Conservation (phyloP, 2,888 invertebrate species). For the Lathronympha strigana region DNA sequence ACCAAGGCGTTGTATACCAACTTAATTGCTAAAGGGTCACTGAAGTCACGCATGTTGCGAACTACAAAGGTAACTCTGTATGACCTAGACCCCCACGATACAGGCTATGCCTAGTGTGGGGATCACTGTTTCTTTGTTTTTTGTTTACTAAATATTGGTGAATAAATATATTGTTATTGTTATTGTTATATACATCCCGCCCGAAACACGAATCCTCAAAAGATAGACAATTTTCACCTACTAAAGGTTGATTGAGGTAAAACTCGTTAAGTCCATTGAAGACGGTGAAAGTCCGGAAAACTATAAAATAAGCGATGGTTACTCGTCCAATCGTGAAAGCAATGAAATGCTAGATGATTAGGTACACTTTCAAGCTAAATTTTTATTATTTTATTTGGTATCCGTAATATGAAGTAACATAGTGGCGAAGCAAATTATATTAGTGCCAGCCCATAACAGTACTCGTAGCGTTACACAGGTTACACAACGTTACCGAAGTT, state of each 20-base stretch:
- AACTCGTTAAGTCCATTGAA: constrained; percentile 42
- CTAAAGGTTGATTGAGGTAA: constrained; percentile 12
- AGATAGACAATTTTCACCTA: background rate
- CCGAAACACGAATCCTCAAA: background rate
- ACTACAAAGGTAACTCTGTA: too few species aligned
- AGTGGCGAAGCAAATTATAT: constrained; percentile 27
- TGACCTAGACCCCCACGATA: too few species aligned
- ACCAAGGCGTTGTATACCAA: too few species aligned
- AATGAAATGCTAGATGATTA: constrained; percentile 52
- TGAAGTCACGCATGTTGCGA: too few species aligned
- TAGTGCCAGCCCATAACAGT: constrained; percentile 29
- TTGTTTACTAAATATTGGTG: too few species aligned
- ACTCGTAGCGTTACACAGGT: too few species aligned
- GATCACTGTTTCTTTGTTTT: too few species aligned
- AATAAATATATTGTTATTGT: too few species aligned
- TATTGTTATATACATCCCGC: too few species aligned
- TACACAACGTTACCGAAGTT: constrained; percentile 5
- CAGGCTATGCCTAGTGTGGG: too few species aligned
- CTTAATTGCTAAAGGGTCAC: too few species aligned
- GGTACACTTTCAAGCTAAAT: constrained; percentile 44
- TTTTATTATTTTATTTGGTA: constrained; percentile 36
- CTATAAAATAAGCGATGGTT: constrained; percentile 54
- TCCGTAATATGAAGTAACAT: constrained; percentile 33
- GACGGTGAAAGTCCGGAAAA: constrained; percentile 65
- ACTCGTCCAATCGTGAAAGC: constrained; percentile 65